Conservation (phyloP, 2,113 vertebrate species). For the Phaethon lepturus region DNA sequence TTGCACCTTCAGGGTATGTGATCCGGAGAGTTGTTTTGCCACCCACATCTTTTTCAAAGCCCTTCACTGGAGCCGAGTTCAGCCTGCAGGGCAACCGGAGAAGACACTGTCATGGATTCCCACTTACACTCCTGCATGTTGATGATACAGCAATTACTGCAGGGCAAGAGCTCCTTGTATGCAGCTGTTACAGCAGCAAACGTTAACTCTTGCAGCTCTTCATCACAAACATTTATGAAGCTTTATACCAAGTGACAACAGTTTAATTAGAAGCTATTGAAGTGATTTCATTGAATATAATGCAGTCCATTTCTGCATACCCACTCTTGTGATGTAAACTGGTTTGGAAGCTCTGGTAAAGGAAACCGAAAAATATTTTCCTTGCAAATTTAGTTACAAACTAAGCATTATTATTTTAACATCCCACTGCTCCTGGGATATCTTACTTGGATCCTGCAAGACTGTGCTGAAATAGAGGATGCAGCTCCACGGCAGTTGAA, state of each 20-base stretch:
- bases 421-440: neutral
- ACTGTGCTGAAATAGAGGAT: neutral
- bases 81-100: constrained; percentile 80
- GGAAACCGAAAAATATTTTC: neutral
- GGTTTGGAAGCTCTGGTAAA: neutral
- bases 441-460: neutral
- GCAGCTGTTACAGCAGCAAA: neutral
- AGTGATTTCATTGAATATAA: neutral
- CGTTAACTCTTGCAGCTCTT: neutral
- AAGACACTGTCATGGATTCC: constrained; percentile 3
- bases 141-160: neutral
- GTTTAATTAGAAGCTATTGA: neutral
- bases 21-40: constrained; percentile 96
- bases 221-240: neutral
- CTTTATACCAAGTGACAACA: neutral
- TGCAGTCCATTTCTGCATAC: neutral
- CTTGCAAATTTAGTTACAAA: neutral
- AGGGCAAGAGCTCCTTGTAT: neutral
- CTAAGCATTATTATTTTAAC: neutral
- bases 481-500: neutral
- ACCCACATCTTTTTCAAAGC: constrained; percentile 92
- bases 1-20: constrained; percentile 96
- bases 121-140: neutral
- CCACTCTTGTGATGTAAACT: neutral
- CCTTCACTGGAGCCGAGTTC: constrained; percentile 91